Base-by-base conservation (phyloP, 2,797 vertebrate species). In the Macropus fuliginosus region DNA sequence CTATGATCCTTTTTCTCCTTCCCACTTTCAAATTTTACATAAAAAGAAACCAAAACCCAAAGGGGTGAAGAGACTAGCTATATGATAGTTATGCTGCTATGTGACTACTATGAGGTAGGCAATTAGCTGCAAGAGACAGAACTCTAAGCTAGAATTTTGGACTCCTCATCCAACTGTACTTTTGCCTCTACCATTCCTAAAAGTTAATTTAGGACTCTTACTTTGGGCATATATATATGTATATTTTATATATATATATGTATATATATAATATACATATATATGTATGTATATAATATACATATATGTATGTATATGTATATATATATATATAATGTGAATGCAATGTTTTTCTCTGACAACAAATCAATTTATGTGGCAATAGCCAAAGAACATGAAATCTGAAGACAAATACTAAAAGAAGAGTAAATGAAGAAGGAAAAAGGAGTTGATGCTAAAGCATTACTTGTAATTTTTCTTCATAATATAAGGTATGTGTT, bases 181-280 rank as follows among this genome's bases (percentile, higher is more conserved):
- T 56, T 95, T 55, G 9, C 62, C 6, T 74, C 31, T 2, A 55
- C 28, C 24, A 10, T 29, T 91, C 21, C 16, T 40, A 46, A 90
- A 91, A 57, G 14, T 91, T 94, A 93, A 90, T 74, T 74, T 74
- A 21, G 55, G 12, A 94, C 55, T 50, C 94, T 46, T 94, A 28
- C n/a, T 40, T 93, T n/a, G 93, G 18, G 74, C 10, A 56, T 4
- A 95, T 55, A 92, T 3, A 46, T 46, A 46, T 46, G 46, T 46
- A n/a, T n/a, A n/a, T n/a, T n/a, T n/a, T 4, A 95, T 55, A 92
- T 3, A 46, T 46, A 46, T 46, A 1, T 46, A 46, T 46, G 46
- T 46, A 46, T 46, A 46, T 46, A 46, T 46, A 3, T 46, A 46
- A 46, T 46, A 46, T 46, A 46, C 46, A 46, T 46, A 46, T 46